These are phyloP conservation scores for Xylocopa sonorina DNA, from an alignment of 1,140 invertebrate genomes.

Conservation along the genomic window DNA sequence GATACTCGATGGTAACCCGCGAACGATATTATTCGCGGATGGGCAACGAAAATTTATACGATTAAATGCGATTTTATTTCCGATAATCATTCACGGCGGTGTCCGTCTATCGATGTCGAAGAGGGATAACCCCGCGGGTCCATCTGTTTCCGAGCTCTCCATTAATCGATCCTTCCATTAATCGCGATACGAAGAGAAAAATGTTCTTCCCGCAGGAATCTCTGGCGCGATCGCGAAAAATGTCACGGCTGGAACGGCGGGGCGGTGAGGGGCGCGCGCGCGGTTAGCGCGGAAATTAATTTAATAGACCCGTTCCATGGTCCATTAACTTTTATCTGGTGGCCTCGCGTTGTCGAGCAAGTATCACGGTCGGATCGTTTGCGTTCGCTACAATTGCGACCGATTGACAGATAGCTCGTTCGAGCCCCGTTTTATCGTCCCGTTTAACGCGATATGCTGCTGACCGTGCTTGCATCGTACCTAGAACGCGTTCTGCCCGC, in stretches of 20 bases:
- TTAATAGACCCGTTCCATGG: conserved; percentile 20
- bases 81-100: no score
- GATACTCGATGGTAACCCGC: conserved; percentile 25
- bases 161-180: no score
- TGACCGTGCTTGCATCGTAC: neutral
- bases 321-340: conserved; percentile 35
- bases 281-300: conserved; percentile 26
- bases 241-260: neutral
- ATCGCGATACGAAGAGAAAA: no score
- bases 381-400: conserved; percentile 13
- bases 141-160: no score
- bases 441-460: conserved; percentile 26
- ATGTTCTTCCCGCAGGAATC: neutral
- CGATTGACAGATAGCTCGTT: conserved; percentile 38
- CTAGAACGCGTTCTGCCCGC: no score
- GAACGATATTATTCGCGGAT: conserved; percentile 42
- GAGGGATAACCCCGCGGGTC: no score
- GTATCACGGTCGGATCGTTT: conserved; percentile 7
- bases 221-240: neutral
- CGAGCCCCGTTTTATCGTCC: conserved; percentile 8
- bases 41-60: conserved; percentile 54
- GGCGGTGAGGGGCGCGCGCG: no score
- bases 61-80: conserved; percentile 38
- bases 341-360: neutral
- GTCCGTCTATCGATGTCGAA: no score